These are phyloP conservation scores for Pterocles orientalis DNA, from an alignment of 2,113 vertebrate species.

Conservation along the genomic window DNA sequence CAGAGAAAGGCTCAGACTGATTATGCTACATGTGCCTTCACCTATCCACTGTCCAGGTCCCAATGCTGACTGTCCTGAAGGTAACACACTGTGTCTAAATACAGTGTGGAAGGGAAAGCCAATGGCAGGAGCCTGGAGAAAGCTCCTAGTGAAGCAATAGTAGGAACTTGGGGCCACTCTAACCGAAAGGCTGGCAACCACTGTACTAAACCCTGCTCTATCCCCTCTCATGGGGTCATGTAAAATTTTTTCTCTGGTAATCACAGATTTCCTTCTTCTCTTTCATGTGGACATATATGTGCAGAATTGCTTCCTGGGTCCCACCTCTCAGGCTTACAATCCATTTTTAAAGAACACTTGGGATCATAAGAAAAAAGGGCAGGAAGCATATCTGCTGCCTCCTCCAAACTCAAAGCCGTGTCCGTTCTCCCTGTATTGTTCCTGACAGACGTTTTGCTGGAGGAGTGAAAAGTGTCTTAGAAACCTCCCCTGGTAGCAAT, in stretches of 20 bases:
- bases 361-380: not conserved
- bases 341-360: not conserved
- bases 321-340: not conserved
- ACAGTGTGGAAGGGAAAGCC: not conserved
- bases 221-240: not conserved
- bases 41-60: not conserved
- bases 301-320: not conserved
- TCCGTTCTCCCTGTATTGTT: not conserved
- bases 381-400: not conserved
- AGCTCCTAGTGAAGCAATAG: not conserved
- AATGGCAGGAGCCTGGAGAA: not conserved
- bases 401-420: not conserved
- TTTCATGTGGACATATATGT: not conserved
- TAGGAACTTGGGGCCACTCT: not conserved
- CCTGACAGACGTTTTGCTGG: not conserved
- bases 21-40: not conserved
- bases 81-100: not conserved
- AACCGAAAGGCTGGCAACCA: not conserved
- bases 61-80: not conserved
- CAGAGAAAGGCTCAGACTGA: not conserved
- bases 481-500: not conserved
- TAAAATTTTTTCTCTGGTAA: not conserved
- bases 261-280: not conserved
- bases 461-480: not conserved
- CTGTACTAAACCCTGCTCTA: not conserved